phyloP scores from a whole-genome alignment of 2,797 vertebrate genomes.

The Amazonetta brasiliensis region DNA sequence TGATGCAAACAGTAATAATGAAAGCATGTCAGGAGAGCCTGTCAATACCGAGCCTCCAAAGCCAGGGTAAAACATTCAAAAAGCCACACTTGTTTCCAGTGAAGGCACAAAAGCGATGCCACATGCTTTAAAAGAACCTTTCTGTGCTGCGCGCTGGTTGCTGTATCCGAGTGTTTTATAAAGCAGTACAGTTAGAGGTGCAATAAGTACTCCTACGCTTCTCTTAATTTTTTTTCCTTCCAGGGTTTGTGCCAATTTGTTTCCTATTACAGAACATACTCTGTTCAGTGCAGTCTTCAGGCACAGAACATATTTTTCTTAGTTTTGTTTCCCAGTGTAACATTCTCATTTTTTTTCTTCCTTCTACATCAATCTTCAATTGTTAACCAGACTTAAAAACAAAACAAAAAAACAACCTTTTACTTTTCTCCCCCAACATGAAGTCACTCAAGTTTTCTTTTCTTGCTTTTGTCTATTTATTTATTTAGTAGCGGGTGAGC shows the following conservation, averaged over 20 bases:
- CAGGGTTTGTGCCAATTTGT: not conserved
- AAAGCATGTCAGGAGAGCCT: not conserved
- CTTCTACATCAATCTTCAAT: not conserved
- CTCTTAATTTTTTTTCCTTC: not conserved
- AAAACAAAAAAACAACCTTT: not conserved
- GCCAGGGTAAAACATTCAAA: not conserved
- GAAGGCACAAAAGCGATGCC: not conserved
- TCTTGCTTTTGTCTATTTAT: accelerated
- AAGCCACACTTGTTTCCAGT: not conserved
- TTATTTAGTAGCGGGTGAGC: not conserved
- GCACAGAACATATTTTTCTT: not conserved
- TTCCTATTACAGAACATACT: not conserved
- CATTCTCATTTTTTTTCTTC: not conserved
- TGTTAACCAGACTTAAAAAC: not conserved
- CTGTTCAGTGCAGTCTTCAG: not conserved
- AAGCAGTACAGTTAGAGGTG: not conserved
- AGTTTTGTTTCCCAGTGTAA: not conserved
- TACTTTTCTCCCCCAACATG: not conserved
- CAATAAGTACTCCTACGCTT: not conserved
- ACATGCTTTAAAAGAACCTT: not conserved
- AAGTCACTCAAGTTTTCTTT: not conserved
- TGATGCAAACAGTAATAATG: not conserved
- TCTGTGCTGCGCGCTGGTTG: not conserved
- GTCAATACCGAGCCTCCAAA: not conserved
- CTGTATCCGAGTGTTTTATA: not conserved